Conservation (phyloP, 2,888 invertebrate genomes). For the Agriopis leucophaearia region DNA sequence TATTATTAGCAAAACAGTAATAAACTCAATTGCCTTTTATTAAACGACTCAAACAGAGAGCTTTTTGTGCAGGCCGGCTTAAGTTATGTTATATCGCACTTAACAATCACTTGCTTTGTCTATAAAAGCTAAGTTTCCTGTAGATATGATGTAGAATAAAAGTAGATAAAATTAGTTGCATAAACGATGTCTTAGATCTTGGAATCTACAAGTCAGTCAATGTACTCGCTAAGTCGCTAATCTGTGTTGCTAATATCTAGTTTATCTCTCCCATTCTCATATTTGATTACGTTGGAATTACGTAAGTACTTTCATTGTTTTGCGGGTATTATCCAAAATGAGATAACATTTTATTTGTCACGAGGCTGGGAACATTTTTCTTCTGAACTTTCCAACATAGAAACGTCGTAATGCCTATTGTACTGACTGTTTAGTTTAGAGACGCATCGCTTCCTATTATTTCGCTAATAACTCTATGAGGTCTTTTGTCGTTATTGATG, state of each 20-base stretch:
- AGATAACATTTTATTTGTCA: conserved; percentile 73
- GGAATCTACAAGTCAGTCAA: conserved; percentile 5
- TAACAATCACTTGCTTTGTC: conserved; percentile 25
- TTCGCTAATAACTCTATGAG: conserved; percentile 32
- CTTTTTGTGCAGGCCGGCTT: conserved; percentile 25
- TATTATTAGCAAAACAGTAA: conserved; percentile 37
- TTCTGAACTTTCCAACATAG: conserved; percentile 69
- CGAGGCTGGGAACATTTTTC: conserved; percentile 73
- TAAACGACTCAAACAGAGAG: conserved; percentile 28
- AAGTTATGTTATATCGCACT: conserved; percentile 14
- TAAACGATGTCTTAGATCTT: conserved; percentile 10
- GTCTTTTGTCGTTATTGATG: conserved; percentile 17
- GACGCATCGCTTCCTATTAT: conserved; percentile 41
- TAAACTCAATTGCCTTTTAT: conserved; percentile 37
- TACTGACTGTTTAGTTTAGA: conserved; percentile 46
- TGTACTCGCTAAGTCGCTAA: conserved; percentile 27
- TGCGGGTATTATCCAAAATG: conserved; percentile 70
- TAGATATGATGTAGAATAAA: neutral
- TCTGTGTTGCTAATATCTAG: conserved; percentile 31
- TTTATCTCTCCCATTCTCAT: conserved; percentile 36
- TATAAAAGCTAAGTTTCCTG: conserved; percentile 20
- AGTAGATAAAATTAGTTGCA: conserved; percentile 12
- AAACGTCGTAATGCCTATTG: conserved; percentile 61
- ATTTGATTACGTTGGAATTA: conserved; percentile 41
- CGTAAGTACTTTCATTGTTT: conserved; percentile 70